Percentiles rank a stretch among this genome's conserved stretches.
Evolutionary conservation across 1,140 invertebrate species (phyloP).

Genomic region (Zeugodacus cucurbitae): DNA sequence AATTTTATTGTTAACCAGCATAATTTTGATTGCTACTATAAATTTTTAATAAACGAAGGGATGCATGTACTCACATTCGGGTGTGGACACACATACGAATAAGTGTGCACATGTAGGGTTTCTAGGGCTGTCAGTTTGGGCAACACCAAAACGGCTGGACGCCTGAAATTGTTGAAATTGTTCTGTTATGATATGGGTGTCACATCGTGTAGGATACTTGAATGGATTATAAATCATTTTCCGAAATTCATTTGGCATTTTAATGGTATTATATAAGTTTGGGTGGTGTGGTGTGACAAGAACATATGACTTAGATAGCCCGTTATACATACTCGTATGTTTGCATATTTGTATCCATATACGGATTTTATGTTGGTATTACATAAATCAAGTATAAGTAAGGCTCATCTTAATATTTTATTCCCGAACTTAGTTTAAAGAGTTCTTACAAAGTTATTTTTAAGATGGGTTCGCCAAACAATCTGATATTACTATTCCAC

Average conservation of each 20-base stretch:
- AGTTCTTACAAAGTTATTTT: too few relatives aligned
- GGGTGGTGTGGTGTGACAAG: neutral
- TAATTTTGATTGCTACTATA: neutral
- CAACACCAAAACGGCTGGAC: neutral
- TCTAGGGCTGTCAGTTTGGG: neutral
- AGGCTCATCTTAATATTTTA: too few relatives aligned
- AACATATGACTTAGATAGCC: too few relatives aligned
- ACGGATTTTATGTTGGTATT: too few relatives aligned
- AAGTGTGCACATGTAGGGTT: neutral
- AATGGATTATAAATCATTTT: neutral
- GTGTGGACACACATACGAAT: neutral
- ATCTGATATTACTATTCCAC: too few relatives aligned
- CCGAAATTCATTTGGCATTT: neutral
- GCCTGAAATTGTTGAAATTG: neutral
- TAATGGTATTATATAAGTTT: neutral
- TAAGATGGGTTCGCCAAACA: too few relatives aligned
- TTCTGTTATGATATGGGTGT: neutral
- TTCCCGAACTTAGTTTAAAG: too few relatives aligned
- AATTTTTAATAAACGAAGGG: slow-evolving; percentile 6
- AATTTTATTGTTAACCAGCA: slow-evolving; percentile 10
- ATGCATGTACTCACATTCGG: neutral
- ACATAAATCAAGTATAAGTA: too few relatives aligned
- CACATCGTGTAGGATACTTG: neutral
- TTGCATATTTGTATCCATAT: too few relatives aligned
- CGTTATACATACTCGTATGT: too few relatives aligned